Evolutionary conservation across 2,888 invertebrate genomes (phyloP).

Genomic region (Hirtodrosophila trivittata): DNA sequence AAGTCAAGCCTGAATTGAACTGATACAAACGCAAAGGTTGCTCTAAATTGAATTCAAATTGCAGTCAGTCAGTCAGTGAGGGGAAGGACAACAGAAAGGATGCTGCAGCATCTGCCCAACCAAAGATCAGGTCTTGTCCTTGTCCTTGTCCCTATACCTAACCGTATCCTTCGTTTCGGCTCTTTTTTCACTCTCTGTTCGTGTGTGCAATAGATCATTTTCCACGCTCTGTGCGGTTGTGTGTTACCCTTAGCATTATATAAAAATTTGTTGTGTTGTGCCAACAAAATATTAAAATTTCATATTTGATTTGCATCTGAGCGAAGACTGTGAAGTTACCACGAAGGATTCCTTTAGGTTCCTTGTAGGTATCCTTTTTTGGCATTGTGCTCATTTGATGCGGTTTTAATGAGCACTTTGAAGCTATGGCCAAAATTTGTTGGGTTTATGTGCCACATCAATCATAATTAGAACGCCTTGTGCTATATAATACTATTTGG

Average conservation of each 20-base stretch:
- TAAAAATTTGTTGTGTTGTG: constrained; percentile 81
- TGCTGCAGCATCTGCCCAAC: constrained; percentile 80
- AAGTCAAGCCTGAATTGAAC: constrained; percentile 56
- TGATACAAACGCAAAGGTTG: constrained; percentile 24
- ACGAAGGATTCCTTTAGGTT: constrained; percentile 13
- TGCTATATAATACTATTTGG: constrained; percentile 18
- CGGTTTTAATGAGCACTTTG: constrained; percentile 74
- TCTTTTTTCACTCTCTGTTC: constrained; percentile 15
- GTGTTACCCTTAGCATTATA: constrained; percentile 47
- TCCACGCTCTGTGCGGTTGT: constrained; percentile 68
- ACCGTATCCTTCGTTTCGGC: constrained; percentile 13
- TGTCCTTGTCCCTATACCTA: constrained; percentile 21
- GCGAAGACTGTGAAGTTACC: constrained; percentile 8
- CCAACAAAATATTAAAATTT: constrained; percentile 81
- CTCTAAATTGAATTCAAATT: constrained; percentile 81
- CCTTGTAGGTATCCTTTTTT: constrained; percentile 32
- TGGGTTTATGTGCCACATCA: constrained; percentile 58
- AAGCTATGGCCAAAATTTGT: constrained; percentile 27
- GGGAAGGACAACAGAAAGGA: constrained; percentile 37
- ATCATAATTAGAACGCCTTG: constrained; percentile 76
- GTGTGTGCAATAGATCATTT: constrained; percentile 69
- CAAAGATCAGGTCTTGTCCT: constrained; percentile 72
- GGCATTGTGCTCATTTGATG: constrained; percentile 69
- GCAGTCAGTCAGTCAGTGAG: constrained; percentile 11
- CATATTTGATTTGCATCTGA: constrained; percentile 77